Evolutionary conservation across 2,113 vertebrate genomes (phyloP), one percentile per base, ranked within the genome.

Genomic region (Odocoileus virginianus): DNA sequence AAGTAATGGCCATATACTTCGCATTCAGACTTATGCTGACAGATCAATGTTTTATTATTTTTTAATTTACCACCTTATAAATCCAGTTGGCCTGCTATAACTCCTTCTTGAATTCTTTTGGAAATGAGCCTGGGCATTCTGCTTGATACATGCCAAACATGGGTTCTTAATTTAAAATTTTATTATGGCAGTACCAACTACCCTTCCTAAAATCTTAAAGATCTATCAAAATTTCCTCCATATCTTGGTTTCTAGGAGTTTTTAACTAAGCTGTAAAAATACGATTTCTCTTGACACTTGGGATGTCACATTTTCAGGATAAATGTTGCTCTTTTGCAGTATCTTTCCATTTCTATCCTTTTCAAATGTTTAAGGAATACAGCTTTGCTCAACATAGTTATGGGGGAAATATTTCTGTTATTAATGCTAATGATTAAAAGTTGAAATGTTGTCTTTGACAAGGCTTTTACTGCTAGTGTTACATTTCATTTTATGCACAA

Each of bases 21-120:
- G 11, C n/a, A 90, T 55, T 55, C 83, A 85, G 43, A 93, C 14
- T 97, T 97, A 86, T 28, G 82, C 96, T 96, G 88, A 98, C 96
- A 98, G 50, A 94, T 2, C 23, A 91, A 47, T 89, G 50, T 97
- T 98, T 50, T 93, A 84, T 97, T 98, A 97, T 95, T 98, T 97
- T 96, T 98, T 85, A 96, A 98, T 94, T 98, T 92, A 92, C 15
- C 84, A 79, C 58, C 79, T 85, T 98, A 95, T 94, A 97, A 97
- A 96, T 96, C 87, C 33, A 71, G 57, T 64, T 17, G 33, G 12
- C 71, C 89, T 98, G 52, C 54, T 95, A 86, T 40, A 92, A 97
- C 7, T 91, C 4, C 6, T 58, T 98, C 3, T 58, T 98, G 88
- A 95, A 60, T 96, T 91, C 83, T 93, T 52, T 13, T 57, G 45